These are phyloP conservation scores for Lanius collurio DNA, from an alignment of 2,113 vertebrate genomes.

Conservation along the genomic window DNA sequence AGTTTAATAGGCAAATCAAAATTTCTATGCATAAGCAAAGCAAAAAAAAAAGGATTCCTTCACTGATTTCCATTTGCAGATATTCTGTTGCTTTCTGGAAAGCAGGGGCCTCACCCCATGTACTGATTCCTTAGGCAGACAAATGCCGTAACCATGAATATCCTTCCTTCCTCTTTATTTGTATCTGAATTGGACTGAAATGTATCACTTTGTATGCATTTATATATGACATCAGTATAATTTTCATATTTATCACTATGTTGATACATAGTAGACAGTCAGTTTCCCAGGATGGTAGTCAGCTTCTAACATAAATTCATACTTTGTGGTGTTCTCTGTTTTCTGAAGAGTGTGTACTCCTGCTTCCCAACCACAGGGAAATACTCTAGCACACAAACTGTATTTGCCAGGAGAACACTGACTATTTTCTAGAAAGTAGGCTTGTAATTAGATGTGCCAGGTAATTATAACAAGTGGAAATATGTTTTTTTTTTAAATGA, in stretches of 20 bases:
- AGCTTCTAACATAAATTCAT: background rate
- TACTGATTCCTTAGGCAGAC: background rate
- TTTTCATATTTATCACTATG: background rate
- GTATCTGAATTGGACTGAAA: background rate
- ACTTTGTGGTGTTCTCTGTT: background rate
- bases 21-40: background rate
- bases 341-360: background rate
- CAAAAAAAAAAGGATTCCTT: background rate
- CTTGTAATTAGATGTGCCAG: background rate
- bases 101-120: background rate
- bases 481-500: background rate
- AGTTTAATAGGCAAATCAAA: background rate
- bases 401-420: background rate
- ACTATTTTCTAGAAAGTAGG: background rate
- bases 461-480: background rate
- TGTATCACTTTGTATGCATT: background rate
- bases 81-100: background rate
- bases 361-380: background rate
- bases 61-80: background rate
- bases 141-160: background rate
- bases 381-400: background rate
- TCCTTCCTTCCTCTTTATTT: background rate
- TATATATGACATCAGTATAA: background rate
- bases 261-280: background rate
- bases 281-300: background rate